phyloP scores from a whole-genome alignment of 2,113 vertebrate species.

The Rynchops niger region DNA sequence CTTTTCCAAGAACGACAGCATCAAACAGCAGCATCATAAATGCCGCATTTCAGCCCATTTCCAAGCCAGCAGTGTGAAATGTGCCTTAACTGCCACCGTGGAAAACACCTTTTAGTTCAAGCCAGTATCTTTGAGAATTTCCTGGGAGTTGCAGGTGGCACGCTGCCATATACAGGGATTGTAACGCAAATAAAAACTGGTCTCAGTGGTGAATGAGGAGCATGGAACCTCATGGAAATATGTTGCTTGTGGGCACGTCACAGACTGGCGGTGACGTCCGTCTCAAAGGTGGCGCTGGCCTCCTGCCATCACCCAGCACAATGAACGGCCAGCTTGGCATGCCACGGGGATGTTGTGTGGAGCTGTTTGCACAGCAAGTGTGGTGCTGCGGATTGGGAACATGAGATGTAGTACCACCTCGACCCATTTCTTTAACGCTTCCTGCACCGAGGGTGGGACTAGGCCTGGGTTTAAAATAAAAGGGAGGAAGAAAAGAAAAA shows the following conservation, averaged over 20 bases:
- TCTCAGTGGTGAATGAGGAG: background rate
- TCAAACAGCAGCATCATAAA: background rate
- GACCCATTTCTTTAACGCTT: background rate
- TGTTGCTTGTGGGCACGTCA: background rate
- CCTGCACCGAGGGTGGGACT: background rate
- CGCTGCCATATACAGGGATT: background rate
- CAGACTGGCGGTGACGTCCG: background rate
- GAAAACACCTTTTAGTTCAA: background rate
- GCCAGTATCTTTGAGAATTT: background rate
- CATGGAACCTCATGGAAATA: background rate
- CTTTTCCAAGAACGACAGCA: background rate
- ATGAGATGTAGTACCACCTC: background rate
- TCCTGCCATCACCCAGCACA: background rate
- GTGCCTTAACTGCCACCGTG: too few species aligned
- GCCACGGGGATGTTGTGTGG: background rate
- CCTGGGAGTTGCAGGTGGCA: background rate
- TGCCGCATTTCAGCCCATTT: background rate
- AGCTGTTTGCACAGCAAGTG: background rate
- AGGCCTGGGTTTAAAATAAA: background rate
- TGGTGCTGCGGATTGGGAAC: background rate
- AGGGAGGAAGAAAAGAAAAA: background rate
- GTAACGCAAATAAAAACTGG: background rate
- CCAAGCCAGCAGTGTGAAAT: background rate
- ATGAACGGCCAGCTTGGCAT: background rate
- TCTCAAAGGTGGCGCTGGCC: background rate